Evolutionary conservation across 2,888 invertebrate genomes (phyloP), one percentile per base, ranked within the genome.

Genomic region (Torymus auratus): DNA sequence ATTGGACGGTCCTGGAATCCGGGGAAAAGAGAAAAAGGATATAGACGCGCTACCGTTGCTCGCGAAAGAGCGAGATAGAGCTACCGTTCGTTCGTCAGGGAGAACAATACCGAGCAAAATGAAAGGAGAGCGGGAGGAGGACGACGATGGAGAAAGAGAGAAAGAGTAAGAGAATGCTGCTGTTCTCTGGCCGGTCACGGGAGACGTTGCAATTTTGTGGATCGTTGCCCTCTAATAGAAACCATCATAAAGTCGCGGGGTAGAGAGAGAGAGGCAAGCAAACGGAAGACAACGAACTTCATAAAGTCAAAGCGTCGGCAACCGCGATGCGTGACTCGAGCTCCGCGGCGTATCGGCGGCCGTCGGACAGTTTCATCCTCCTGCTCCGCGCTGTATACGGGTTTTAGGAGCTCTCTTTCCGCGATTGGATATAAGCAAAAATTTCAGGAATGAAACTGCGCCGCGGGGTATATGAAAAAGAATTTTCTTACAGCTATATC

Each of bases 181-280:
- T 41, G 41, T 7, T 41, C 41, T 55, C 60, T 62, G 74, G 73
- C 74, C 71, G 62, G 78, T 61, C 71, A 83, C 83, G 82, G 80
- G 84, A 83, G 84, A 83, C 81, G 84, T 82, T 83, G 88, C 85
- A 88, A 89, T 89, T 90, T 88, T 87, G 89, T 87, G 88, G 88
- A 89, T 85, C 88, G 86, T 87, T 89, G 88, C 86, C 84, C 87
- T 87, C 85, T 88, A 85, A 89, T 87, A 87, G 87, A 86, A 87
- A 86, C 87, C 84, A 87, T 88, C 88, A 86, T 88, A 88, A 88
- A 89, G 85, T 83, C 83, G 84, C 76, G 84, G 78, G 70, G 82
- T n/a, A 61, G 71, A 56, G 5, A 53, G 5, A 53, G n/a, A 41
- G 69, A 69, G 60, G 52, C 69, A 69, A 53, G 52, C 69, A 60